Conservation (phyloP, 2,888 invertebrate species). For the Epistrophe eligans region DNA sequence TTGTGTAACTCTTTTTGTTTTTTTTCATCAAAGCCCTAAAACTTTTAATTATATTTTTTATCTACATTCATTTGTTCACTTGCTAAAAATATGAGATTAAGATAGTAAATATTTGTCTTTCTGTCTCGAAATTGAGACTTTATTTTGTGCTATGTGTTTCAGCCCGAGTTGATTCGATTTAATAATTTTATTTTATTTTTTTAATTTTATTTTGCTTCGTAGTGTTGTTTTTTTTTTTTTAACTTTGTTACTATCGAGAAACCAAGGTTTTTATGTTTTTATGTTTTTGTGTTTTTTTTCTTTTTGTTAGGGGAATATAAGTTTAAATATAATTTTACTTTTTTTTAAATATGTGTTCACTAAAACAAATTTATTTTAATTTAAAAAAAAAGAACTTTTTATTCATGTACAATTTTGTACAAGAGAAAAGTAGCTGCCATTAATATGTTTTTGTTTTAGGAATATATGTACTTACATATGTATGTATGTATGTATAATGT, state of each 20-base stretch:
- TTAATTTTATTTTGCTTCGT: constrained; percentile 33
- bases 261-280: constrained; percentile 52
- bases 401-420: constrained; percentile 51
- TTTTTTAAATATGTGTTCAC: constrained; percentile 5
- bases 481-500: background rate
- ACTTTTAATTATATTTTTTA: constrained; percentile 42
- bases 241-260: constrained; percentile 58
- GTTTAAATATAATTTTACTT: constrained; percentile 27
- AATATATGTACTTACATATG: no score
- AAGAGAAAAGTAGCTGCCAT: constrained; percentile 54
- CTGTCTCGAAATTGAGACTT: constrained; percentile 37
- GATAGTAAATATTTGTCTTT: constrained; percentile 58
- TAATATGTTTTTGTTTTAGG: constrained; percentile 13
- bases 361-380: constrained; percentile 7
- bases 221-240: constrained; percentile 6
- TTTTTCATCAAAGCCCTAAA: constrained; percentile 42
- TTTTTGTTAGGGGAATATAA: background rate
- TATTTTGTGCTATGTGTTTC: constrained; percentile 71
- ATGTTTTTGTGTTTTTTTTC: background rate
- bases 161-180: constrained; percentile 71
- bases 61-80: constrained; percentile 39
- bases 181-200: background rate
- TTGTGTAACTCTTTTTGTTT: constrained; percentile 1
- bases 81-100: constrained; percentile 54
- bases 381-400: constrained; percentile 38